Conservation (phyloP, 2,113 vertebrate species). For the Emydocephalus ijimae region DNA sequence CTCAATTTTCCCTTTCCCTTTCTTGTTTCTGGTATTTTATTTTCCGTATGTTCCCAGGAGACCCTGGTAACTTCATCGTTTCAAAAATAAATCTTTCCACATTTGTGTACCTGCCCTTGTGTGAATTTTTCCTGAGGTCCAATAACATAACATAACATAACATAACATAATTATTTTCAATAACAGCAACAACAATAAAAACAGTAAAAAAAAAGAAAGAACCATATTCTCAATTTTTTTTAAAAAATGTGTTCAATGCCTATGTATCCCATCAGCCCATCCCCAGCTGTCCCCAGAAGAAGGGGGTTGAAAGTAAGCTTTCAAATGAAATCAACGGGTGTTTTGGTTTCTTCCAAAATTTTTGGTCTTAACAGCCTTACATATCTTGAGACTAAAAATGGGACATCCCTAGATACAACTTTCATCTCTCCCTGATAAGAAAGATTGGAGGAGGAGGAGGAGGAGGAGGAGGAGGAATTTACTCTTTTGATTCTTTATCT, state of each 20-base stretch:
- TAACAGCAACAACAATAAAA: neutral
- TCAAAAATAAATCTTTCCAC: neutral
- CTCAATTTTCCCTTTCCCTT: neutral
- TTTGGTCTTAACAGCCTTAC: neutral
- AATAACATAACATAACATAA: too few species aligned
- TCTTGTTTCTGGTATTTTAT: neutral
- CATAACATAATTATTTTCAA: neutral
- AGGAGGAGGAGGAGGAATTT: neutral
- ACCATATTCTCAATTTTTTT: neutral
- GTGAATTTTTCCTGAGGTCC: neutral
- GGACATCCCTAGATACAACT: neutral
- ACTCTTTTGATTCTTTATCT: neutral
- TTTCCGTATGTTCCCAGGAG: neutral
- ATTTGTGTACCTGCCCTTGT: neutral
- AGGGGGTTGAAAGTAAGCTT: neutral
- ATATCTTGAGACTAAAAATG: neutral
- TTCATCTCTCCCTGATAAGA: neutral
- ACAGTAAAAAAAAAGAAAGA: neutral
- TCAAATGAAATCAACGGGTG: neutral
- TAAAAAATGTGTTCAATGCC: neutral
- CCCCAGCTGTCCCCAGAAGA: neutral
- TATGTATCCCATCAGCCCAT: neutral
- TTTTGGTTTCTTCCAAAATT: neutral
- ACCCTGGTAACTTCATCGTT: neutral
- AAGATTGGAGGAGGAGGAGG: neutral